phyloP scores from a whole-genome alignment of 2,797 vertebrate species.

The Pseudochirops cupreus region DNA sequence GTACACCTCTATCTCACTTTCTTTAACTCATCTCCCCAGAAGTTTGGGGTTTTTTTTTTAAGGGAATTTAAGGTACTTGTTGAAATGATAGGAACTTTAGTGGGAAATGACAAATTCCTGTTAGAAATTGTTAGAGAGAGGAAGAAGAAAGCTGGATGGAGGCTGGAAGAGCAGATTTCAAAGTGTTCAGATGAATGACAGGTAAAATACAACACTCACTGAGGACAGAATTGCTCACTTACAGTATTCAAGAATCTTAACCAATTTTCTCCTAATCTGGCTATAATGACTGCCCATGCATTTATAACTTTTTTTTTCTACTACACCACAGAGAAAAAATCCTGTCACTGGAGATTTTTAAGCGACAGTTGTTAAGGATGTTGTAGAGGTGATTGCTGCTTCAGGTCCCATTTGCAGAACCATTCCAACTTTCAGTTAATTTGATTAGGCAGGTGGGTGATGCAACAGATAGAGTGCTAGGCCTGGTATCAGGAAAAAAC shows the following conservation, averaged over 20 bases:
- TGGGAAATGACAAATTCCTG: neutral
- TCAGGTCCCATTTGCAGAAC: neutral
- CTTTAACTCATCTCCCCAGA: neutral
- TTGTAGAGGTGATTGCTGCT: neutral
- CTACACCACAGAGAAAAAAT: neutral
- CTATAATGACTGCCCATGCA: neutral
- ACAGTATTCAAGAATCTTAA: neutral
- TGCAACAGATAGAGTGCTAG: neutral
- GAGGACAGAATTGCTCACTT: neutral
- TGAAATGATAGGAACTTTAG: neutral
- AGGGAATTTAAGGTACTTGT: neutral
- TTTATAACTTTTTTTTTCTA: neutral
- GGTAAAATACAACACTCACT: neutral
- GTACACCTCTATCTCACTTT: neutral
- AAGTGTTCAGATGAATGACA: neutral
- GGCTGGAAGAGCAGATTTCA: neutral
- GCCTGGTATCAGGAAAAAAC: neutral
- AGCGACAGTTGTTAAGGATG: slow-evolving; percentile 2
- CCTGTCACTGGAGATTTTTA: neutral
- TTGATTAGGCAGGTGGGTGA: neutral
- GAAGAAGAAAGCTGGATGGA: neutral
- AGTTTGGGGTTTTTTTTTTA: neutral
- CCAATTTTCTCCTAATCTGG: neutral
- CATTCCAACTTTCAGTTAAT: neutral
- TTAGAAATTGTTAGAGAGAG: neutral